Evolutionary conservation across 2,888 invertebrate genomes (phyloP), one percentile per base, ranked within the genome.

Genomic region (Chrysopilus asiliformis): DNA sequence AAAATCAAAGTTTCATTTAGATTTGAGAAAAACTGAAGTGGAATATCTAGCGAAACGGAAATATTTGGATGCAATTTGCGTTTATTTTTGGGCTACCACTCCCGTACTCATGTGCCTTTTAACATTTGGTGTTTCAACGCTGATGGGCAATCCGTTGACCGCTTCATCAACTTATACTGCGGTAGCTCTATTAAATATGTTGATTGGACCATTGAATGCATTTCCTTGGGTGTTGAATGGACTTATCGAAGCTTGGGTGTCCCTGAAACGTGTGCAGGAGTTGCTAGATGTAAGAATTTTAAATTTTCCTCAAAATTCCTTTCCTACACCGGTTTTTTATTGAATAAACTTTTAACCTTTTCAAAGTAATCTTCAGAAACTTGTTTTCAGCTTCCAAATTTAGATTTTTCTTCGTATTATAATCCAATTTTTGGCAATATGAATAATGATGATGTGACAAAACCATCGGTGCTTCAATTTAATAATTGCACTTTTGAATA

Each of bases 171-270:
- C 87, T 2, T 98, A 97, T 53, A 95, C 97, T 0, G 85, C 85
- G 45, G 78, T 98, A 46, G 91, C 97, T 0, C 67, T 98, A 36
- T 75, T 98, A 41, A 90, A 94, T 57, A 94, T 98, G 85, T 67
- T 98, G 41, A 95, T 97, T 49, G 76, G 80, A 35, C 97, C 97
- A 0, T 61, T 98, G 40, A 98, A 98, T 65, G 89, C 94, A 1
- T 93, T 97, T 60, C 97, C 97, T 1, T 98, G 97, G 95, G 95
- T 97, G 3, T 65, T 98, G 14, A 97, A 94, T 61, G 97, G 95
- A 1, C 66, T 97, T 3, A 81, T 91, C 28, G 95, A 98, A 64
- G 89, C 95, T 1, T 90, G 87, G 84, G 87, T 97, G 1, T 95
- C 95, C 0, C 61, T 93, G 5, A 82, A 83, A 57, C 72, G 94